Conservation (phyloP, 2,888 invertebrate genomes). For the Leptinotarsa rubiginosa region DNA sequence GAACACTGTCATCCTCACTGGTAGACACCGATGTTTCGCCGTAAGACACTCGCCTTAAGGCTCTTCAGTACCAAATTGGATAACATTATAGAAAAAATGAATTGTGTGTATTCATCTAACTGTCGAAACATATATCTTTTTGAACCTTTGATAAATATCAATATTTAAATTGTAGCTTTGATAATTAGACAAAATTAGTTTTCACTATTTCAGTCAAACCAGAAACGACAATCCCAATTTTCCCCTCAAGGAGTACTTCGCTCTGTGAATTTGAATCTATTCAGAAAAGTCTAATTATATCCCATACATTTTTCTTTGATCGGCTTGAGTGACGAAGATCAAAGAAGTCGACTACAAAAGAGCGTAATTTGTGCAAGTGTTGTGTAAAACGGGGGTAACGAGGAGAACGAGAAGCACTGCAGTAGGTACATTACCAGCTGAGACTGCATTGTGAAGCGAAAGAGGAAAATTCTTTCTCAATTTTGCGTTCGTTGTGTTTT, state of each 20-base stretch:
- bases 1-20: too few relatives aligned
- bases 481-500: background rate
- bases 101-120: too few relatives aligned
- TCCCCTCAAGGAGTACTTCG: background rate
- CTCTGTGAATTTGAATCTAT: constrained; percentile 26
- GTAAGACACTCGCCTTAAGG: too few relatives aligned
- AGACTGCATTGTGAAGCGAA: constrained; percentile 1
- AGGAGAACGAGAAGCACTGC: constrained; percentile 14
- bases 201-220: too few relatives aligned
- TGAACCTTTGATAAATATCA: too few relatives aligned
- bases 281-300: constrained; percentile 27
- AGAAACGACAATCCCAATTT: constrained; percentile 2
- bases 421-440: constrained; percentile 23
- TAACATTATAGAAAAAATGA: too few relatives aligned
- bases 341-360: constrained; percentile 32
- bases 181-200: too few relatives aligned
- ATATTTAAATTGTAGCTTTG: too few relatives aligned
- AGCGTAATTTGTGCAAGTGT: constrained; percentile 38
- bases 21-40: too few relatives aligned
- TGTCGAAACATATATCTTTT: too few relatives aligned
- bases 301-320: constrained; percentile 35
- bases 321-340: constrained; percentile 33
- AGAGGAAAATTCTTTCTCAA: background rate
- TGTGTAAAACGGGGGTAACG: constrained; percentile 18
- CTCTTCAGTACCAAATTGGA: too few relatives aligned